These are phyloP conservation scores for Poecile atricapillus DNA, from an alignment of 2,113 vertebrate species.

Conservation along the genomic window DNA sequence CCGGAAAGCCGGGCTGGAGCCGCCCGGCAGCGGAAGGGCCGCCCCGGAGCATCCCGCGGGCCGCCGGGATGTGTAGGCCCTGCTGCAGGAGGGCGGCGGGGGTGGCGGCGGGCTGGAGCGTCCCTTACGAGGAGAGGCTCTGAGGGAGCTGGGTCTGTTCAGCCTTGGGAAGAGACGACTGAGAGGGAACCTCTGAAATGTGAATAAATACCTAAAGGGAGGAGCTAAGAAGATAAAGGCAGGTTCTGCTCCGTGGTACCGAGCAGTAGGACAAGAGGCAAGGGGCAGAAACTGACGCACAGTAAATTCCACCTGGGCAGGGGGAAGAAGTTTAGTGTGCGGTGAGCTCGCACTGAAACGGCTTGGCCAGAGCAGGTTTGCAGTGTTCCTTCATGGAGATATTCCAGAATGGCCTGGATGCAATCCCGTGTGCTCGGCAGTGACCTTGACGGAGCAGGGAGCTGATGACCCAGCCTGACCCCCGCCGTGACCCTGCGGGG, in stretches of 20 bases:
- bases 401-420: not conserved
- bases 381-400: too few relatives aligned
- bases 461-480: rapidly evolving
- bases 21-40: not conserved
- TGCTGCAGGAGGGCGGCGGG: not conserved
- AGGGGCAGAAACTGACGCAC: not conserved
- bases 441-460: not conserved
- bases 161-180: too few relatives aligned
- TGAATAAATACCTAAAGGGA: not conserved
- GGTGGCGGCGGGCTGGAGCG: rapidly evolving
- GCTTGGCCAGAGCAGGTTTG: not conserved
- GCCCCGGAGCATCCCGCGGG: not conserved
- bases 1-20: not conserved
- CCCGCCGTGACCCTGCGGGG: not conserved
- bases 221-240: not conserved
- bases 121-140: not conserved
- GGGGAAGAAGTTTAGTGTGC: not conserved
- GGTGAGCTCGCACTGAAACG: not conserved
- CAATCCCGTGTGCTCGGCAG: not conserved
- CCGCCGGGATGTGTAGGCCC: not conserved
- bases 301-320: not conserved
- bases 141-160: not conserved
- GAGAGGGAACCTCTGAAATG: too few relatives aligned
- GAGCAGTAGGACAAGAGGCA: not conserved
- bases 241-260: not conserved